Evolutionary conservation across 2,888 invertebrate species (phyloP).

Genomic region (Drosophila prolongata): DNA sequence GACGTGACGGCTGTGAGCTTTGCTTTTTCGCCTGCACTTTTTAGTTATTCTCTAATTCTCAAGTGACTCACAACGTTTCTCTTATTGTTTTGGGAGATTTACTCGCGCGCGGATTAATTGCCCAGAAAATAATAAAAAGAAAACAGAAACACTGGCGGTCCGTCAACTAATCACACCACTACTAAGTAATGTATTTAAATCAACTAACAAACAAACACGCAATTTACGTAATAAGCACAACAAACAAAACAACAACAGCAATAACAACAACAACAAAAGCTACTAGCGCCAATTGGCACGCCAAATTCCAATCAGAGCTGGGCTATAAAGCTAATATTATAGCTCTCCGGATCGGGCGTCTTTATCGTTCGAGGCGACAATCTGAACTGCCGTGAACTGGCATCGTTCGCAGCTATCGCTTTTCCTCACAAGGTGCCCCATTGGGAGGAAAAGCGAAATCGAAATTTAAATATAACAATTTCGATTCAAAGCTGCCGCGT

Average conservation of each 20-base stretch:
- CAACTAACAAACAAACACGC: constrained; percentile 36
- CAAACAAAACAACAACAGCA: constrained; percentile 27
- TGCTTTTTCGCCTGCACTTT: constrained; percentile 71
- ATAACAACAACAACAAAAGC: constrained; percentile 16
- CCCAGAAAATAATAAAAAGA: constrained; percentile 44
- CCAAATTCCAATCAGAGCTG: constrained; percentile 20
- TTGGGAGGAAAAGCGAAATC: constrained; percentile 49
- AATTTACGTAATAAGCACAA: constrained; percentile 45
- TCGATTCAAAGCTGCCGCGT: constrained; percentile 35
- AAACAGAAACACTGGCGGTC: constrained; percentile 38
- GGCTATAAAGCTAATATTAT: constrained; percentile 6
- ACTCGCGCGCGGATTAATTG: constrained; percentile 54
- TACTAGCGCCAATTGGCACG: constrained; percentile 30
- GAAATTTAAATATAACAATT: constrained; percentile 49
- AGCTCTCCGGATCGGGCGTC: constrained; percentile 47
- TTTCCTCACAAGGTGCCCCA: constrained; percentile 67
- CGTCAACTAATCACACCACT: constrained; percentile 55
- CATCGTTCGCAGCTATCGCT: constrained; percentile 55
- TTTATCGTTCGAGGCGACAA: constrained; percentile 60
- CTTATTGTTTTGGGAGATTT: constrained; percentile 57
- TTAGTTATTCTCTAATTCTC: constrained; percentile 65
- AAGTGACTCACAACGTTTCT: constrained; percentile 66
- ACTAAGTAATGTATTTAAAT: constrained; percentile 65
- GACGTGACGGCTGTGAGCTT: constrained; percentile 50
- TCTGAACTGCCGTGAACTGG: constrained; percentile 74